These are phyloP conservation scores for Ladona fulva DNA, from an alignment of 1,140 invertebrate species.

Conservation along the genomic window DNA sequence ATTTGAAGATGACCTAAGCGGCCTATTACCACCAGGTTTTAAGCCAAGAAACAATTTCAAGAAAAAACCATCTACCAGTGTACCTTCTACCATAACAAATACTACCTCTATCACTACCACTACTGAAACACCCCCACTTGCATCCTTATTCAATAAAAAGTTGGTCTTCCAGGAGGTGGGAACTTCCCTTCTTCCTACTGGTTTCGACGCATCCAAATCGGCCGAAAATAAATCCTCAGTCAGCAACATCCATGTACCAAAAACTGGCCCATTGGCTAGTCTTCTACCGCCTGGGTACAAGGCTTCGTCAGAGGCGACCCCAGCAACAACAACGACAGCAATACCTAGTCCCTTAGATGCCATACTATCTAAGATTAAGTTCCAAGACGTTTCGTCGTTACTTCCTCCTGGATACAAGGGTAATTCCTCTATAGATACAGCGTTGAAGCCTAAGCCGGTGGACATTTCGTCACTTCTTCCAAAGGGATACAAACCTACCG, in stretches of 20 bases:
- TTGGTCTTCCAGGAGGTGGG: slow-evolving; percentile 1
- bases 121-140: neutral
- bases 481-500: slow-evolving; percentile 27
- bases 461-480: slow-evolving; percentile 26
- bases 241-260: slow-evolving; percentile 23
- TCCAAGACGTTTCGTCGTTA: neutral
- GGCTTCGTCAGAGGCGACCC: slow-evolving; percentile 30
- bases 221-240: slow-evolving; percentile 35
- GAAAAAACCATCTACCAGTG: neutral
- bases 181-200: slow-evolving; percentile 11
- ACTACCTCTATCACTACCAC: slow-evolving; percentile 17
- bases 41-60: slow-evolving; percentile 41
- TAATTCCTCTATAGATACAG: slow-evolving; percentile 12
- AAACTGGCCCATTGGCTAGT: neutral
- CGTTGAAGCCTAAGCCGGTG: neutral
- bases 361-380: neutral
- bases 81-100: slow-evolving; percentile 14
- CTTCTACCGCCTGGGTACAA: slow-evolving; percentile 57
- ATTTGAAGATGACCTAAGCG: slow-evolving; percentile 46
- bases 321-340: neutral
- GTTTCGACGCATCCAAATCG: slow-evolving; percentile 27
- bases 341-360: neutral
- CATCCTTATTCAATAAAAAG: neutral
- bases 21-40: slow-evolving; percentile 51
- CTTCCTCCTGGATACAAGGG: slow-evolving; percentile 18